phyloP scores from a whole-genome alignment of 92 coral and sea anemone genomes.

The Parazoanthus darwini region DNA sequence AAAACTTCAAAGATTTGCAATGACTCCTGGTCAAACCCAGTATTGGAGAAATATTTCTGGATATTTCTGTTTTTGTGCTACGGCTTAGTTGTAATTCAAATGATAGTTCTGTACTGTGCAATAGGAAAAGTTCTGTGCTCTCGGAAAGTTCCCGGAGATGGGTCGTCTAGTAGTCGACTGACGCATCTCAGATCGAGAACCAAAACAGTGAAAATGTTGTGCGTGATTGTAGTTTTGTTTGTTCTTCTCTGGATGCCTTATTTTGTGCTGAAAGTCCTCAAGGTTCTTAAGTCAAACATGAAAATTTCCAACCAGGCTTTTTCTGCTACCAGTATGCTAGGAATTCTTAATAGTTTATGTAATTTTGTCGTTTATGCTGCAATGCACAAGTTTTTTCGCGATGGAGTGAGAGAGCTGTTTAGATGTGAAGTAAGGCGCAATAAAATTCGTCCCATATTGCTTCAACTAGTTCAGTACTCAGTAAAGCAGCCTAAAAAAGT shows the following conservation, averaged over 20 bases:
- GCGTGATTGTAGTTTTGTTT: slow-evolving; percentile 10
- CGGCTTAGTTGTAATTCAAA: slow-evolving; percentile 13
- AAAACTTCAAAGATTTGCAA: slow-evolving; percentile 28
- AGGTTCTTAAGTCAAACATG: slow-evolving; percentile 1
- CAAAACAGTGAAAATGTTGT: slow-evolving; percentile 25
- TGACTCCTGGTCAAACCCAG: slow-evolving; percentile 28
- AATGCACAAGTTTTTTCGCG: slow-evolving; percentile 34
- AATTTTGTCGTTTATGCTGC: slow-evolving; percentile 40
- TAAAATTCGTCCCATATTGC: not conserved
- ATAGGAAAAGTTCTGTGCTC: slow-evolving; percentile 25
- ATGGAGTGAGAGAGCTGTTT: slow-evolving; percentile 20
- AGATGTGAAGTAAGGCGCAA: not conserved
- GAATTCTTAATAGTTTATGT: slow-evolving; percentile 31
- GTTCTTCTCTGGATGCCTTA: slow-evolving; percentile 32
- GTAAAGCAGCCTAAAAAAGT: too few species aligned
- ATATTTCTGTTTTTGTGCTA: slow-evolving; percentile 20
- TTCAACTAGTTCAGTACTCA: not conserved
- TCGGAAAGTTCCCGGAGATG: slow-evolving; percentile 7
- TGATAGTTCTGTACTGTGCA: slow-evolving; percentile 16
- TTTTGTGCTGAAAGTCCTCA: slow-evolving; percentile 15
- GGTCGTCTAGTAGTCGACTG: not conserved
- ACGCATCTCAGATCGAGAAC: slow-evolving; percentile 16
- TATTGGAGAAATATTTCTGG: slow-evolving; percentile 29
- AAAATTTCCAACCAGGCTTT: slow-evolving; percentile 16
- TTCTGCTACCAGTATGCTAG: slow-evolving; percentile 35